Conservation (phyloP, 2,113 vertebrate species). For the Anser brachyrhynchus region DNA sequence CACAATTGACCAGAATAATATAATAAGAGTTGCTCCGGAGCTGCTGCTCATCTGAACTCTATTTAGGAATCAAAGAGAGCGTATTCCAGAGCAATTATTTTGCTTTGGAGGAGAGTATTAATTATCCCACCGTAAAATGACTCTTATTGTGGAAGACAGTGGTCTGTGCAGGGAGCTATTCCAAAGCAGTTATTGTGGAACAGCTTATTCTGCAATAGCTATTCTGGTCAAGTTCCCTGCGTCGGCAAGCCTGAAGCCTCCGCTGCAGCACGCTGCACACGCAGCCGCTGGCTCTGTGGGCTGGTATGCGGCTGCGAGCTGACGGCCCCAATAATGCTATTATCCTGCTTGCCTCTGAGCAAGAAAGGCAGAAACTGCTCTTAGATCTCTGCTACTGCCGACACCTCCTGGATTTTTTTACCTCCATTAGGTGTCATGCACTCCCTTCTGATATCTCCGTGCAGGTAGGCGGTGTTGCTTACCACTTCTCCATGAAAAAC, state of each 20-base stretch:
- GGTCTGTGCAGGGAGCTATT: not conserved
- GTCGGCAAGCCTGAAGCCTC: not conserved
- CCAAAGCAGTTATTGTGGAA: not conserved
- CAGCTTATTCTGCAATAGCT: not conserved
- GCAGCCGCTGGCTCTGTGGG: fast-evolving
- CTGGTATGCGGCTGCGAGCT: not conserved
- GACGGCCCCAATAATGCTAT: not conserved
- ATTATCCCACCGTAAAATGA: not conserved
- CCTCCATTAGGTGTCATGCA: fast-evolving
- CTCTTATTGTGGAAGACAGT: not conserved
- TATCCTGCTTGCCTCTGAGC: not conserved
- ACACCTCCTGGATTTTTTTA: not conserved
- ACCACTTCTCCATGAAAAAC: not conserved
- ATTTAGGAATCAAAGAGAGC: not conserved
- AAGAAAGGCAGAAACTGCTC: not conserved
- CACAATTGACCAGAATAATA: not conserved
- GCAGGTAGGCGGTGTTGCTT: fast-evolving
- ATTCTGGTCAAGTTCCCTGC: not conserved
- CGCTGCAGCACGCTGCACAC: not conserved
- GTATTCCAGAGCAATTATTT: not conserved
- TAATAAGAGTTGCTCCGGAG: not conserved
- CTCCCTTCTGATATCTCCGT: not conserved
- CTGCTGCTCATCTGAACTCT: not conserved
- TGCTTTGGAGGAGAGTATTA: not conserved
- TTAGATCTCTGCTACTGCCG: not conserved